Evolutionary conservation across 2,797 vertebrate species (phyloP).

Genomic region (Garrulus glandarius): DNA sequence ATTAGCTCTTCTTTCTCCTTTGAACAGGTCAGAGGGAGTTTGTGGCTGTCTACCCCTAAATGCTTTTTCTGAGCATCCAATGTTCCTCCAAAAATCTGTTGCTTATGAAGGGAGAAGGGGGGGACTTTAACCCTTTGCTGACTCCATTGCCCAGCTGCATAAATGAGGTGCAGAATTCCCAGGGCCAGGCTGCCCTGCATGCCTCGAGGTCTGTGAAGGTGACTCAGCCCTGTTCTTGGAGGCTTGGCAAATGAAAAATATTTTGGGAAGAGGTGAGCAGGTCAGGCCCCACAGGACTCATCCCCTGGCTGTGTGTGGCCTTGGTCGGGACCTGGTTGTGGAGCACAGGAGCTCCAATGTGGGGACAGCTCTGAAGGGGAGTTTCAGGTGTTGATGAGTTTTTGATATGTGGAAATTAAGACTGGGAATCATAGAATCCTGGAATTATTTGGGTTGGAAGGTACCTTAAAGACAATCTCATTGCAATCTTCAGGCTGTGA

Average conservation of each 20-base stretch:
- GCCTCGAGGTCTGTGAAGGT: accelerated
- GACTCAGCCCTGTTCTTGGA: neutral
- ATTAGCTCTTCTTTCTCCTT: neutral
- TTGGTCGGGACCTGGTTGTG: neutral
- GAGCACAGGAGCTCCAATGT: accelerated
- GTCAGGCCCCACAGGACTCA: neutral
- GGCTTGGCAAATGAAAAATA: neutral
- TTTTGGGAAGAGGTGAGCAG: neutral
- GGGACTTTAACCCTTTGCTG: neutral
- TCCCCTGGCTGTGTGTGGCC: too few relatives aligned
- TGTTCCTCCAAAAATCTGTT: neutral
- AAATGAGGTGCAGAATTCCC: neutral
- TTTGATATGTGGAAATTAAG: neutral
- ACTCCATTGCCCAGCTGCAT: neutral
- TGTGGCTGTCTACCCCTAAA: neutral
- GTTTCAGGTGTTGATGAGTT: neutral
- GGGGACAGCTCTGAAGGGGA: neutral
- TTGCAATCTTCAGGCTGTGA: neutral
- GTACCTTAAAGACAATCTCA: neutral
- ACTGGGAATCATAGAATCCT: neutral
- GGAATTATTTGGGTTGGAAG: neutral
- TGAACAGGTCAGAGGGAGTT: too few relatives aligned
- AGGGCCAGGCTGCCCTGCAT: neutral
- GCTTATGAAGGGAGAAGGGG: accelerated
- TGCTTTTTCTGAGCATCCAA: neutral